A percentile compares a stretch with the other conserved stretches of the same genome.
These are phyloP conservation scores for Zophobas morio DNA, from an alignment of 1,140 invertebrate genomes.

Conservation along the genomic window DNA sequence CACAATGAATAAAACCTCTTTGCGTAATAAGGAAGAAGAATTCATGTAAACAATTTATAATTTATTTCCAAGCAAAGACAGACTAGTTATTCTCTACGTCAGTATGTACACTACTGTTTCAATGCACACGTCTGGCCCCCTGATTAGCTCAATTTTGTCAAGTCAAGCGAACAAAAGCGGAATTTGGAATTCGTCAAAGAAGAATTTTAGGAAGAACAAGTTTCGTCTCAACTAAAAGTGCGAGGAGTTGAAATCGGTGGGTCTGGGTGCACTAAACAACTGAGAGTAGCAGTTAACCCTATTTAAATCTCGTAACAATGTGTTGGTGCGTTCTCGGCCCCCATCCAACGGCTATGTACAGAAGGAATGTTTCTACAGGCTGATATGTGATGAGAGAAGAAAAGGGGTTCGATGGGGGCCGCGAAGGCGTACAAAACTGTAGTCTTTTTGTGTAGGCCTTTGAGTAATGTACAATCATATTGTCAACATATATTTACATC, in stretches of 20 bases:
- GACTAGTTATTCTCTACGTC: constrained; percentile 23
- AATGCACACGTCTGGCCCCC: constrained; percentile 41
- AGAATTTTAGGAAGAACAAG: constrained; percentile 39
- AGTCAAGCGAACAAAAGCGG: constrained; percentile 30
- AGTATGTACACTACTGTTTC: constrained; percentile 30
- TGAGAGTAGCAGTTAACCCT: constrained; percentile 13
- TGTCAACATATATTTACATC: constrained; percentile 41
- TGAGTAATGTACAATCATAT: constrained; percentile 34
- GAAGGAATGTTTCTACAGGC: background rate
- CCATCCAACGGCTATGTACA: constrained; percentile 1
- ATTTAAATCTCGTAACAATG: constrained; percentile 32
- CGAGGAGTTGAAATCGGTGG: constrained; percentile 18
- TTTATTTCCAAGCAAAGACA: constrained; percentile 49
- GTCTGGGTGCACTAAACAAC: constrained; percentile 24
- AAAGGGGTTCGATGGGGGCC: constrained; percentile 3
- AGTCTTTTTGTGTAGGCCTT: constrained; percentile 42
- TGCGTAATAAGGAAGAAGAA: constrained; percentile 51
- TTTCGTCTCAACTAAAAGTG: constrained; percentile 36
- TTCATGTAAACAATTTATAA: constrained; percentile 38
- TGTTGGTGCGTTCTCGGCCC: background rate
- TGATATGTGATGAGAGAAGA: constrained; percentile 18
- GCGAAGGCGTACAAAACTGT: constrained; percentile 30
- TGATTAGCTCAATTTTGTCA: constrained; percentile 32
- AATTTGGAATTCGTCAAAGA: constrained; percentile 39
- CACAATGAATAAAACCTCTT: constrained; percentile 46